Percentiles rank a stretch among this genome's conserved stretches.
phyloP scores from a whole-genome alignment of 2,797 vertebrate genomes.

The Crenichthys baileyi region DNA sequence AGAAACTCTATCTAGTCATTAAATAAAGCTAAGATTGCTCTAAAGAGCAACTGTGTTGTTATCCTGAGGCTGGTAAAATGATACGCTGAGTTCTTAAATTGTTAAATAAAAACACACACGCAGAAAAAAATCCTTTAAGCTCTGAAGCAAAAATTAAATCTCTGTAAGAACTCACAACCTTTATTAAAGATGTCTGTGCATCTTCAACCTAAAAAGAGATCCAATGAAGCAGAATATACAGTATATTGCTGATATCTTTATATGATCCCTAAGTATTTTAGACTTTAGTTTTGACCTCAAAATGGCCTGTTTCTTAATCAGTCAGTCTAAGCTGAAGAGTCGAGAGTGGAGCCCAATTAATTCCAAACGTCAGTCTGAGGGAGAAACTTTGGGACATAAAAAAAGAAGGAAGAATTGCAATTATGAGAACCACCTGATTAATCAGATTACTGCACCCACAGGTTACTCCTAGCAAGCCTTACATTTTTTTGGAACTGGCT shows the following conservation, averaged over 20 bases:
- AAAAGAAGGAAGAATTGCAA: background rate
- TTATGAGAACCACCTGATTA: background rate
- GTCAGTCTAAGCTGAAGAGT: background rate
- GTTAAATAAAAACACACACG: background rate
- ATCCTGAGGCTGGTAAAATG: background rate
- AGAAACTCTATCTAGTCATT: background rate
- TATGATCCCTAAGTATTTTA: background rate
- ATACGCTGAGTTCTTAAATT: background rate
- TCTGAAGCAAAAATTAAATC: background rate
- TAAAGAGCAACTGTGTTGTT: background rate
- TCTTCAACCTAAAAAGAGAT: background rate
- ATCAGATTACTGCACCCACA: background rate
- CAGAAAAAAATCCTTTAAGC: background rate
- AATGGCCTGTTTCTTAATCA: background rate
- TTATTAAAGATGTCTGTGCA: background rate
- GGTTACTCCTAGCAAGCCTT: background rate
- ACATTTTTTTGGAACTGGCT: background rate
- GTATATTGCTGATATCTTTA: background rate
- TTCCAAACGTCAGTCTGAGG: background rate
- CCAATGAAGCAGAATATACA: background rate
- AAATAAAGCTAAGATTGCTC: background rate
- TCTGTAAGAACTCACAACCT: background rate
- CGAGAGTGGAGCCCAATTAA: no score
- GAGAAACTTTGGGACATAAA: background rate
- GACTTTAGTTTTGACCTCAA: background rate